phyloP scores from a whole-genome alignment of 2,888 invertebrate genomes.

The Eristalis pertinax region DNA sequence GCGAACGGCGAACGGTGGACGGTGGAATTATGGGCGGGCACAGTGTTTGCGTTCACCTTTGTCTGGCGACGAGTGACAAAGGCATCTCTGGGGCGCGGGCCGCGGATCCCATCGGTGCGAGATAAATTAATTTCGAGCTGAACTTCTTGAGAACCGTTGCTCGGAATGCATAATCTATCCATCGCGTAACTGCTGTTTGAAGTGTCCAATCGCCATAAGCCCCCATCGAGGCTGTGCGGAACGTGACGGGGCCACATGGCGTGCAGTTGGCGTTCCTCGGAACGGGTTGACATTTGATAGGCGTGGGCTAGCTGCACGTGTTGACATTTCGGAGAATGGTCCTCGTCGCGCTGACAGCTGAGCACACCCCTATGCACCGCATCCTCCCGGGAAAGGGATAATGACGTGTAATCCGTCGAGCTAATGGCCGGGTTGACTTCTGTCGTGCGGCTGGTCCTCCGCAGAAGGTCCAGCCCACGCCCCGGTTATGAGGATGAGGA shows the following conservation, averaged over 20 bases:
- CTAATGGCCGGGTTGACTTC: slow-evolving; percentile 41
- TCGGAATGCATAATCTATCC: slow-evolving; percentile 36
- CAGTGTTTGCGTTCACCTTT: slow-evolving; percentile 44
- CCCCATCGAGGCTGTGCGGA: slow-evolving; percentile 1
- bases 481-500: slow-evolving; percentile 27
- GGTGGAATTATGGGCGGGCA: slow-evolving; percentile 57
- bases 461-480: neutral
- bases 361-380: slow-evolving; percentile 43
- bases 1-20: neutral
- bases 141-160: slow-evolving; percentile 37
- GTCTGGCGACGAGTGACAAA: slow-evolving; percentile 40
- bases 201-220: slow-evolving; percentile 20
- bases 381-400: slow-evolving; percentile 40
- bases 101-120: slow-evolving; percentile 14
- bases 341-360: slow-evolving; percentile 17
- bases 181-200: slow-evolving; percentile 21
- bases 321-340: slow-evolving; percentile 9
- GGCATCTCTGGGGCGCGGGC: slow-evolving; percentile 20
- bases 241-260: neutral
- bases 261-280: neutral
- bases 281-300: slow-evolving; percentile 25
- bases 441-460: slow-evolving; percentile 52
- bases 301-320: slow-evolving; percentile 19
- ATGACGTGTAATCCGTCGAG: slow-evolving; percentile 56
- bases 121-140: slow-evolving; percentile 57